phyloP scores from a whole-genome alignment of 1,140 invertebrate genomes.

The Zaprionus ornatus region DNA sequence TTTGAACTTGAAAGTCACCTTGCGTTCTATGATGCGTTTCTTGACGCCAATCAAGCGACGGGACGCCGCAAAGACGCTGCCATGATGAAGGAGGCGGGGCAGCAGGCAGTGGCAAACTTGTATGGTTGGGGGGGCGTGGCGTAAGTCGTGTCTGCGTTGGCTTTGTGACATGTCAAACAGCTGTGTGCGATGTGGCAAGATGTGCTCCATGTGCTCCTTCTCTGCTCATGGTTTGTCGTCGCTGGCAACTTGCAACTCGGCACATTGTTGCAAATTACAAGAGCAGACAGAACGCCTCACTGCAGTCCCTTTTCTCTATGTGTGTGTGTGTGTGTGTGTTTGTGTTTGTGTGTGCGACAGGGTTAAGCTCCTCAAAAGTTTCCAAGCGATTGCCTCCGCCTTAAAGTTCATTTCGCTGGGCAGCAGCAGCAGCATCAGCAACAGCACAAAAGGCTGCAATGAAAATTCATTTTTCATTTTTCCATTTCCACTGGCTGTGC shows the following conservation, averaged over 20 bases:
- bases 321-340: background rate
- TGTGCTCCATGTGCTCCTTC: slow-evolving; percentile 7
- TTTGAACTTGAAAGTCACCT: slow-evolving; percentile 75
- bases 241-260: slow-evolving; percentile 43
- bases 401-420: slow-evolving; percentile 69
- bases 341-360: background rate
- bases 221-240: background rate
- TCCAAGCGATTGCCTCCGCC: slow-evolving; percentile 68
- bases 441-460: slow-evolving; percentile 49
- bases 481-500: slow-evolving; percentile 38
- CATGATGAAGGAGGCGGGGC: background rate
- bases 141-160: slow-evolving; percentile 36
- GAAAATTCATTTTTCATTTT: slow-evolving; percentile 56
- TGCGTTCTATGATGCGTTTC: slow-evolving; percentile 65
- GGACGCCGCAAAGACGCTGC: slow-evolving; percentile 21
- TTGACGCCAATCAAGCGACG: slow-evolving; percentile 74
- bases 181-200: slow-evolving; percentile 27
- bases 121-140: background rate
- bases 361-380: slow-evolving; percentile 58
- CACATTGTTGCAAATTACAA: slow-evolving; percentile 78
- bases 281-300: slow-evolving; percentile 65
- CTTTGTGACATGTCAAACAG: slow-evolving; percentile 66
- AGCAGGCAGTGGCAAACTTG: background rate
- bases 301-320: slow-evolving; percentile 48
- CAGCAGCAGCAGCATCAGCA: slow-evolving; percentile 22